Evolutionary conservation across 2,888 invertebrate species (phyloP), one percentile per base, ranked within the genome.

Genomic region (Platerodrilus igneus): DNA sequence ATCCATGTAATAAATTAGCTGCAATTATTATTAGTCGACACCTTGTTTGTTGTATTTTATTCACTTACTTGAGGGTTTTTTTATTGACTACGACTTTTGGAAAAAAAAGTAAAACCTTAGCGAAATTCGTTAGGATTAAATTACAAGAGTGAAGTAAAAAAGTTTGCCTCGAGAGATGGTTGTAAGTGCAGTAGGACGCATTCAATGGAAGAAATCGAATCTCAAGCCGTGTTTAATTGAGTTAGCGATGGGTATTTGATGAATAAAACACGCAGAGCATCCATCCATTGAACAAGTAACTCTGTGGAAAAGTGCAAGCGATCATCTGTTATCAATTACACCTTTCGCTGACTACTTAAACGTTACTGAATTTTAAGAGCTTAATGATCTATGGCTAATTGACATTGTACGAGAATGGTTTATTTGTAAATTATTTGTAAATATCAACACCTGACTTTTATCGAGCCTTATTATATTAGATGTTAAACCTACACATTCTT

Each of bases 321-420:
- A 56, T 63, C 63, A 64, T 65, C 62, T 62, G 62, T 64, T 64
- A 65, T 64, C 63, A 64, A 65, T 65, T 65, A 64, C 62, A 64
- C 63, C 61, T 61, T 64, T 63, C 64, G 63, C 63, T 64, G 62
- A 59, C 59, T 63, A 63, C 61, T 64, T 65, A 63, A 60, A 60
- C 59, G 56, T 52, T 55, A 51, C 50, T 56, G 59, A 60, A 63
- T 65, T 63, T 63, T 59, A 55, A 61, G 60, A 57, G 63, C 55
- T 59, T 62, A 65, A 65, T 65, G 65, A 63, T 58, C 61, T 54
- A 32, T 38, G 26, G 17, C 13, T 26, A 36, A 46, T 30, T 35
- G 57, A 22, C 39, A 30, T 31, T 42, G n/a, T n/a, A n/a, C n/a
- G n/a, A n/a, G n/a, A n/a, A n/a, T n/a, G n/a, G n/a, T n/a, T n/a